Conservation (phyloP, 2,888 invertebrate species). For the Folsomia manolachei region DNA sequence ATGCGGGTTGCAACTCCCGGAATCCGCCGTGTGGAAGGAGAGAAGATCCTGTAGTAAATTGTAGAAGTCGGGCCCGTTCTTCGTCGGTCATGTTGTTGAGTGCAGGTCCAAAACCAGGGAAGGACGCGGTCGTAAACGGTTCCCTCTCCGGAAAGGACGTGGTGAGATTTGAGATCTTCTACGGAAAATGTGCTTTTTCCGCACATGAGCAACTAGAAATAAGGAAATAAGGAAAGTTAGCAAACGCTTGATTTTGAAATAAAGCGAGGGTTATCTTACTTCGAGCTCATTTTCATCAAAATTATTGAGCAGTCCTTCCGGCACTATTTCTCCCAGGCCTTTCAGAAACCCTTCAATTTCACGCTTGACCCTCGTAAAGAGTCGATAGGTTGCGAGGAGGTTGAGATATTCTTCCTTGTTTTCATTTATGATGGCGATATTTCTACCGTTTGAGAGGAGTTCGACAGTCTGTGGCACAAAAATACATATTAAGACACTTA, state of each 20-base stretch:
- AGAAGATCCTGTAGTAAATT: constrained; percentile 58
- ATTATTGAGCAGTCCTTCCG: constrained; percentile 57
- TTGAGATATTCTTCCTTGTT: constrained; percentile 57
- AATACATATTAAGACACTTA: neutral
- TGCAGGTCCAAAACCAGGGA: constrained; percentile 58
- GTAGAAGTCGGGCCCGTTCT: constrained; percentile 57
- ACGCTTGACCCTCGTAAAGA: constrained; percentile 54
- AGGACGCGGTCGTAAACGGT: constrained; percentile 35
- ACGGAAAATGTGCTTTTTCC: constrained; percentile 57
- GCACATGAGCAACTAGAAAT: constrained; percentile 57
- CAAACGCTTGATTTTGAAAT: neutral
- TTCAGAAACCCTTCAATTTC: constrained; percentile 56
- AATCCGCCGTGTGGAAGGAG: constrained; percentile 57
- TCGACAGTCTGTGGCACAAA: constrained; percentile 53
- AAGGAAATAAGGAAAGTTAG: constrained; percentile 37
- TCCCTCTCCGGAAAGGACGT: constrained; percentile 52
- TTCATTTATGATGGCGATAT: constrained; percentile 54
- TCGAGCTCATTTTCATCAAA: constrained; percentile 59
- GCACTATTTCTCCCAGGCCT: constrained; percentile 55
- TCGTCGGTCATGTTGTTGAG: constrained; percentile 56
- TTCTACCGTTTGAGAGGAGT: constrained; percentile 55
- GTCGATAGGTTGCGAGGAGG: constrained; percentile 53
- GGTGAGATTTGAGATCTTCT: constrained; percentile 55
- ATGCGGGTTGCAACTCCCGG: constrained; percentile 55
- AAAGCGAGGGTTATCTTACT: constrained; percentile 49